phyloP scores from a whole-genome alignment of 2,888 invertebrate genomes.

The Galerucella calmariensis region DNA sequence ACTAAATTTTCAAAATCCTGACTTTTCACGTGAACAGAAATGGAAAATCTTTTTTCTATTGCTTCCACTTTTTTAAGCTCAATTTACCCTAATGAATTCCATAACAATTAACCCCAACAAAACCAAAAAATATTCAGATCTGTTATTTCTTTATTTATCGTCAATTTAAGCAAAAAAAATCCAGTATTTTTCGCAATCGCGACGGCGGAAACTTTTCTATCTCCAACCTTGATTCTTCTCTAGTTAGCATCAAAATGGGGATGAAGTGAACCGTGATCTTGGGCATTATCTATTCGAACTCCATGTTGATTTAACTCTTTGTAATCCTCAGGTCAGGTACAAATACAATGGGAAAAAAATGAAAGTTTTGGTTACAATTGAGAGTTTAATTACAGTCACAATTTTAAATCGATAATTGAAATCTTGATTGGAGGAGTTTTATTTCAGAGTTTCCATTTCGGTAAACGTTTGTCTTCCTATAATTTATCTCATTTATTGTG shows the following conservation, averaged over 20 bases:
- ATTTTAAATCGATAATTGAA: neutral
- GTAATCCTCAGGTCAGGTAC: constrained; percentile 53
- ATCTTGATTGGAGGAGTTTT: constrained; percentile 27
- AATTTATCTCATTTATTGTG: too few species aligned
- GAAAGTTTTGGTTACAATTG: constrained; percentile 39
- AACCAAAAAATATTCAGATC: too few species aligned
- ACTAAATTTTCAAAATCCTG: neutral
- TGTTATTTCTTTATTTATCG: too few species aligned
- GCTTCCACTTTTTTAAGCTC: too few species aligned
- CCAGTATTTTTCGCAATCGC: neutral
- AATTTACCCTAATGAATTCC: too few species aligned
- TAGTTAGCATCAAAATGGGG: constrained; percentile 22
- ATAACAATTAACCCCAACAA: too few species aligned
- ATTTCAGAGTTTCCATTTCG: constrained; percentile 51
- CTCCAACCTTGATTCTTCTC: constrained; percentile 13
- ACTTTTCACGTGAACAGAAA: neutral
- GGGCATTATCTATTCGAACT: constrained; percentile 47
- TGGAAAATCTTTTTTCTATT: too few species aligned
- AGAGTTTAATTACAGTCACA: constrained; percentile 25
- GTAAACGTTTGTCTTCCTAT: constrained; percentile 42
- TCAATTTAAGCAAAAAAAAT: too few species aligned
- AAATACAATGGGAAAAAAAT: constrained; percentile 49
- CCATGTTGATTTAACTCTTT: constrained; percentile 48
- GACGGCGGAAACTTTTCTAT: neutral
- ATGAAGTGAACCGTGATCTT: constrained; percentile 42